Evolutionary conservation across 2,113 vertebrate species (phyloP).

Genomic region (Stictonetta naevosa): DNA sequence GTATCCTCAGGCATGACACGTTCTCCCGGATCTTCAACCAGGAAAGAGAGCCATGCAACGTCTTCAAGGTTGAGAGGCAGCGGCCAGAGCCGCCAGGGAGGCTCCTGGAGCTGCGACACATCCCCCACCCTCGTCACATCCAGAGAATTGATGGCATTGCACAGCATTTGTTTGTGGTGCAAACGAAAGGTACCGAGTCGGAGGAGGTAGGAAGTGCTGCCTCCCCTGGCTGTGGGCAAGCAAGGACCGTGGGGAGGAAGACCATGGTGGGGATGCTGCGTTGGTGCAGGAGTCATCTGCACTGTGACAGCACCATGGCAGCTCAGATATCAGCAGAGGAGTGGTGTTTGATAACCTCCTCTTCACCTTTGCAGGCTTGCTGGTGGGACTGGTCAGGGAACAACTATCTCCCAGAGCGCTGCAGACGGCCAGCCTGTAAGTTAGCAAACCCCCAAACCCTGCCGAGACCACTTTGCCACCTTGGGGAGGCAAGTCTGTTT

Average conservation of each 20-base stretch:
- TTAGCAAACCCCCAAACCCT: neutral
- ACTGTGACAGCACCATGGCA: neutral
- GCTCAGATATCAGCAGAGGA: neutral
- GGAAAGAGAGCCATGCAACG: neutral
- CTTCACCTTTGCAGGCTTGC: neutral
- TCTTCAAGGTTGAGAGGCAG: fast-evolving
- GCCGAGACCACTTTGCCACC: fast-evolving
- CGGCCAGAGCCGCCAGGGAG: neutral
- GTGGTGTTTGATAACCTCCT: fast-evolving
- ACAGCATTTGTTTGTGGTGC: fast-evolving
- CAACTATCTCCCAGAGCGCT: fast-evolving
- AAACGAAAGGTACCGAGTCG: neutral
- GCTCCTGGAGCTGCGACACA: neutral
- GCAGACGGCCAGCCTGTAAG: neutral
- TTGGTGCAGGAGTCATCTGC: fast-evolving
- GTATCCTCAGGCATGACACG: fast-evolving
- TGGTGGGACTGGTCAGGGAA: neutral
- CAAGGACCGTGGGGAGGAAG: fast-evolving
- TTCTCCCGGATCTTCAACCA: neutral
- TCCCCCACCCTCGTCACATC: neutral
- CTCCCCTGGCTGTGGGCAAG: neutral
- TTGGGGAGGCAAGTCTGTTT: neutral
- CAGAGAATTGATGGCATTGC: fast-evolving
- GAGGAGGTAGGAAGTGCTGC: neutral
- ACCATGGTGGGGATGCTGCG: neutral